A percentile compares a stretch with the other conserved stretches of the same genome.
Conservation (phyloP, 2,113 vertebrate genomes). For the Atherinomorus stipes region DNA sequence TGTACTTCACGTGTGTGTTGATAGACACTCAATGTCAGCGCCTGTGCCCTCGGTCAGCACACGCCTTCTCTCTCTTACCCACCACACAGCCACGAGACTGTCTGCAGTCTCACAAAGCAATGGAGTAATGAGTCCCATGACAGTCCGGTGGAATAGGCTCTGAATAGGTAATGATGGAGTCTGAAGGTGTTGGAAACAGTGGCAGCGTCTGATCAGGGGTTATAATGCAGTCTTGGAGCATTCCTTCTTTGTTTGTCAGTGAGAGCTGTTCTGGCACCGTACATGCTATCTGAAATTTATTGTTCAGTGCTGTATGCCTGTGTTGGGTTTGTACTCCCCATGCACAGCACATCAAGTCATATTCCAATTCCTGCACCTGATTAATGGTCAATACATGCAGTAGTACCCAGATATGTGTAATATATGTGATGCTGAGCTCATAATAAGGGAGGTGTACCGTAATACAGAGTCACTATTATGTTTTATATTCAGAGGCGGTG, state of each 20-base stretch:
- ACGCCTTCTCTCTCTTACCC: conserved; percentile 49
- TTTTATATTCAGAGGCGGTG: conserved; percentile 66
- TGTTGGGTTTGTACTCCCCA: conserved; percentile 37
- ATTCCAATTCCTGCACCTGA: conserved; percentile 40
- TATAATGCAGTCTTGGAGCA: conserved; percentile 70
- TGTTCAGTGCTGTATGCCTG: conserved; percentile 39
- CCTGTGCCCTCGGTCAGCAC: conserved; percentile 57
- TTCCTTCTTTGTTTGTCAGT: conserved; percentile 65
- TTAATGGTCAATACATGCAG: conserved; percentile 58
- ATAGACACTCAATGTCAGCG: conserved; percentile 67
- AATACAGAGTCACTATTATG: conserved; percentile 11
- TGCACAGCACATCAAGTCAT: conserved; percentile 44
- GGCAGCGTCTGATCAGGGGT: conserved; percentile 60
- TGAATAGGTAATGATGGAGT: conserved; percentile 77
- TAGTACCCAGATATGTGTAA: conserved; percentile 32
- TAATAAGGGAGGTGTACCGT: conserved; percentile 21
- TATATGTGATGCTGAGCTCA: conserved; percentile 24
- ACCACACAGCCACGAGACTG: conserved; percentile 48
- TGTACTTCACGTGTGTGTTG: conserved; percentile 48
- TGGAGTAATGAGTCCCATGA: conserved; percentile 79
- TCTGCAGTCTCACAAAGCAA: conserved; percentile 76
- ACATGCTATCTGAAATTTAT: conserved; percentile 62
- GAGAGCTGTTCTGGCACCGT: conserved; percentile 50
- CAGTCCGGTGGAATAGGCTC: conserved; percentile 57
- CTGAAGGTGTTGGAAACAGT: conserved; percentile 67